Conservation (phyloP, 1,140 invertebrate species). For the Caenorhabditis tropicalis region DNA sequence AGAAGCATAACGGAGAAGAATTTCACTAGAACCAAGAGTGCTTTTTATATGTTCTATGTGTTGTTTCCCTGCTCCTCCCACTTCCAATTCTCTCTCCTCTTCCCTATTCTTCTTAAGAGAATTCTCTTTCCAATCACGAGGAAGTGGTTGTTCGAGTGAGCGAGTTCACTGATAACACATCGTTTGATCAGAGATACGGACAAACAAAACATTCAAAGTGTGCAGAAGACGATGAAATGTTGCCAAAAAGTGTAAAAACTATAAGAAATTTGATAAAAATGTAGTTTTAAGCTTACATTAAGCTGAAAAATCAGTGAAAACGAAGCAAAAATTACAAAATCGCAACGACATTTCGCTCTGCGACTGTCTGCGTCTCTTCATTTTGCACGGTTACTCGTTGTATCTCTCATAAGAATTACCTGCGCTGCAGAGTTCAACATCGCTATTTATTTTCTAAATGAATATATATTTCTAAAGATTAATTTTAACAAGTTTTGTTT, state of each 20-base stretch:
- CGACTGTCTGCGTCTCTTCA: neutral
- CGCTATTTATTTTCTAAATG: no score
- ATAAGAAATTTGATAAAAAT: neutral
- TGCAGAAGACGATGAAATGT: neutral
- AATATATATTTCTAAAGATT: no score
- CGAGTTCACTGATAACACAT: slow-evolving; percentile 4
- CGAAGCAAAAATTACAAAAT: neutral
- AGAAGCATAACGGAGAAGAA: no score
- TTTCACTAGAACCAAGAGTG: neutral
- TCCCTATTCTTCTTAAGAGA: no score
- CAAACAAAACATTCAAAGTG: no score
- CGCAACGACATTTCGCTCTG: neutral
- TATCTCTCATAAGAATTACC: no score
- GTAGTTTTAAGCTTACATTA: no score
- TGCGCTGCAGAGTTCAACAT: no score
- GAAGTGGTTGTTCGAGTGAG: neutral
- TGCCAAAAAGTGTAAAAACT: neutral
- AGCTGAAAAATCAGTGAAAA: no score
- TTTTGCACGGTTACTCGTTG: no score
- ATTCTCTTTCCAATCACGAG: slow-evolving; percentile 4
- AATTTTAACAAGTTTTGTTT: no score
- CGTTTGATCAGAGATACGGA: neutral
- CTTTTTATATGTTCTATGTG: neutral
- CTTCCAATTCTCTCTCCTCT: neutral
- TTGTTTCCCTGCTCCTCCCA: neutral